phyloP scores from a whole-genome alignment of 2,797 vertebrate species.

The Scomberomorus guttatus region DNA sequence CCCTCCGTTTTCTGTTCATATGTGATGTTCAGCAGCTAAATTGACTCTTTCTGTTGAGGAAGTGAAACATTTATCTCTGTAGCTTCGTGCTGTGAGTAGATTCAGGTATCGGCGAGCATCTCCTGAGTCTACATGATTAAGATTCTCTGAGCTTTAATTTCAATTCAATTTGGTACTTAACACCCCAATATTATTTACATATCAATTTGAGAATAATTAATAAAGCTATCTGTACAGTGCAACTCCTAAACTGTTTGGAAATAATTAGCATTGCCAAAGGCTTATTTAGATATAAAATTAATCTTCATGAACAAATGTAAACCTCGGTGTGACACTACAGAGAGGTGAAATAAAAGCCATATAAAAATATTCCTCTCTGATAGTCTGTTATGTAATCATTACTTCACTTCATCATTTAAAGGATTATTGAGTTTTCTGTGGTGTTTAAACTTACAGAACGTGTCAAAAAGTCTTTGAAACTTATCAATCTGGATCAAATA shows the following conservation, averaged over 20 bases:
- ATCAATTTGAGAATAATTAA: not conserved
- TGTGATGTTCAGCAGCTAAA: conserved; percentile 16
- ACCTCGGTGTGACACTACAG: too few species aligned
- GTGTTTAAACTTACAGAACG: too few species aligned
- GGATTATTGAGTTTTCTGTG: too few species aligned
- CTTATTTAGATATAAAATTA: not conserved
- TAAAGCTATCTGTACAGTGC: not conserved
- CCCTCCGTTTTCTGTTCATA: not conserved
- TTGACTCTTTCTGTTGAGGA: not conserved
- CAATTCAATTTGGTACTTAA: not conserved
- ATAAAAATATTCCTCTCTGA: not conserved
- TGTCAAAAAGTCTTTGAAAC: too few species aligned
- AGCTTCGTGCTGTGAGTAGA: too few species aligned
- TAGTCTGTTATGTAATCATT: too few species aligned
- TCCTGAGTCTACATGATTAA: not conserved
- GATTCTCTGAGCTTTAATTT: not conserved
- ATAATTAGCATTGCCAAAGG: not conserved
- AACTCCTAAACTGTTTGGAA: conserved; percentile 13
- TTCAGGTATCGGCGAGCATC: not conserved
- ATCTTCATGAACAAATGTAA: not conserved
- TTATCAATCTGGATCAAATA: too few species aligned
- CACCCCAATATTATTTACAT: not conserved
- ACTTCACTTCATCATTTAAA: too few species aligned
- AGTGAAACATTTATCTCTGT: too few species aligned
- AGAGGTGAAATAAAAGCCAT: not conserved